phyloP scores from a whole-genome alignment of 2,113 vertebrate species.

The Hyperoodon ampullatus region DNA sequence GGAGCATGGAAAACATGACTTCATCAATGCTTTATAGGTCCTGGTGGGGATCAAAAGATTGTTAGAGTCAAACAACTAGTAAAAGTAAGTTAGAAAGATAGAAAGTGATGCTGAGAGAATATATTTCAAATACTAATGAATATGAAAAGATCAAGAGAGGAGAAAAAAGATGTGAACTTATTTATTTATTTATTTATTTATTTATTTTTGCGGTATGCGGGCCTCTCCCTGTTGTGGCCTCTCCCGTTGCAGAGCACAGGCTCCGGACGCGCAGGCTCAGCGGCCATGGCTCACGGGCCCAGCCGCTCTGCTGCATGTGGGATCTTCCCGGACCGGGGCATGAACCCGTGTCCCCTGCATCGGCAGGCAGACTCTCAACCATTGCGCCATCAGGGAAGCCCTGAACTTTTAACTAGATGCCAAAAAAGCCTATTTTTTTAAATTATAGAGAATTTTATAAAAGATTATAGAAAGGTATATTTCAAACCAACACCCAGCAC shows the following conservation, averaged over 20 bases:
- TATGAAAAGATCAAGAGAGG: background rate
- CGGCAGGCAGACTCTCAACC: too few species aligned
- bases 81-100: background rate
- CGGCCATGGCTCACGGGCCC: too few species aligned
- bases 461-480: background rate
- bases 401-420: background rate
- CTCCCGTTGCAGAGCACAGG: too few species aligned
- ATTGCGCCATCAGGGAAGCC: too few species aligned
- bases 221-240: too few species aligned
- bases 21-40: background rate
- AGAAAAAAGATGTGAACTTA: background rate
- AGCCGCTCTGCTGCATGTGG: too few species aligned
- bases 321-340: too few species aligned
- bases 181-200: too few species aligned
- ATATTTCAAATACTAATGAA: slow-evolving; percentile 16
- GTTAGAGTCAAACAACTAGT: background rate
- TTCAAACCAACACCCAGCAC: background rate
- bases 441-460: background rate
- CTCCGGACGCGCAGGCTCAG: too few species aligned
- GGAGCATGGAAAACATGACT: background rate
- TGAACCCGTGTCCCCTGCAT: too few species aligned
- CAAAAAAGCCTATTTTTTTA: background rate
- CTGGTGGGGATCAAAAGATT: background rate
- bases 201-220: too few species aligned
- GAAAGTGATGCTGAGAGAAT: background rate